Base-by-base conservation (phyloP, 2,797 vertebrate species). In the Gymnoscopelus microlampas region DNA sequence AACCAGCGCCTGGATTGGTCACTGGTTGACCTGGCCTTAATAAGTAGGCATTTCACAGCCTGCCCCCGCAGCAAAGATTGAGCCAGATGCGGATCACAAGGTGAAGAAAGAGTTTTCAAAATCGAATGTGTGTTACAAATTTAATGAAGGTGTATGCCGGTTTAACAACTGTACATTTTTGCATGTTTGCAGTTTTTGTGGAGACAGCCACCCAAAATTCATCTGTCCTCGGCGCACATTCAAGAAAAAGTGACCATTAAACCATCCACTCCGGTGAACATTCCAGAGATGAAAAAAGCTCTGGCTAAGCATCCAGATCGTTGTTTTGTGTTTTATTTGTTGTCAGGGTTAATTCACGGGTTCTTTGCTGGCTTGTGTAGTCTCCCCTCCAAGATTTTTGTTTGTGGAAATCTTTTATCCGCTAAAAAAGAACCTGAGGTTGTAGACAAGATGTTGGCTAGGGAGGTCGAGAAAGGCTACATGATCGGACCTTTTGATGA, bases 401-500 rank as follows among this genome's bases (percentile, higher is more conserved):
- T 19, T 19, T 58, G 56, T 13, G 29, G 29, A 1, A 58, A 58
- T 32, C 13, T 58, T 5, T 5, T 11, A 8, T 58, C 56, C 35
- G 56, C 56, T 58, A 14, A 12, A 13, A 58, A 58, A 5, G 9
- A 29, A 7, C 56, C 56, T 0, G 56, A 58, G 26, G 13, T 58
- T 8, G 56, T 39, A 8, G 12, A 60, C 15, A 8, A 13, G 3
- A 15, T 60, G 39, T 8, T 39, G 13, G 32, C 14, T 8, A 44
- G 15, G 39, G 12, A 39, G 32, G 12, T 39, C 14, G 11, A 26
- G 11, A 35, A 59, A 59, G 57, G 57, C 1, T 59, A 19, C 19
- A 59, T 59, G 57, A 59, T 59, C 13, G 57, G 57, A 5, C 57
- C 12, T 5, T 35, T 44, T 35, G 57, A 59, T 39, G n/a, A 39